phyloP scores from a whole-genome alignment of 2,797 vertebrate species.

The Acanthurus lineatus region DNA sequence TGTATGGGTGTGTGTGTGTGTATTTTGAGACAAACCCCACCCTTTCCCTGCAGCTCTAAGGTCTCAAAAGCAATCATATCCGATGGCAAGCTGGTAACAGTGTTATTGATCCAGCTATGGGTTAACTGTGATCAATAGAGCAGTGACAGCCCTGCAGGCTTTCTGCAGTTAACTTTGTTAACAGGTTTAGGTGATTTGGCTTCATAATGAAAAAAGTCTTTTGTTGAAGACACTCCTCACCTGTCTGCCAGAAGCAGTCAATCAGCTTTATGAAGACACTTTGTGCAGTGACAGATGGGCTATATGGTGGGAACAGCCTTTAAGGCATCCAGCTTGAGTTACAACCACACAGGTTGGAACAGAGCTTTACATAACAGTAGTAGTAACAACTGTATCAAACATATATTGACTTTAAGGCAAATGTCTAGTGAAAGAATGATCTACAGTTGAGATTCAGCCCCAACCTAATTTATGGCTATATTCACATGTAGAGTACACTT shows the following conservation, averaged over 20 bases:
- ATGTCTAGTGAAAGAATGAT: not conserved
- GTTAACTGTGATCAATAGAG: slow-evolving; percentile 54
- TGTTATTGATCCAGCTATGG: slow-evolving; percentile 56
- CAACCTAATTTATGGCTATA: not conserved
- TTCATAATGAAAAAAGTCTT: slow-evolving; percentile 34
- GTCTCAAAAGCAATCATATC: slow-evolving; percentile 65
- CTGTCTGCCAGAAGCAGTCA: slow-evolving; percentile 28
- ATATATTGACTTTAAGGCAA: not conserved
- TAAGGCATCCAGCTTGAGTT: slow-evolving; percentile 53
- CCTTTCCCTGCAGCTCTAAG: slow-evolving; percentile 42
- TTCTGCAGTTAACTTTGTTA: slow-evolving; percentile 39
- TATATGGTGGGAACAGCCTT: slow-evolving; percentile 45
- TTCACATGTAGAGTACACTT: not conserved
- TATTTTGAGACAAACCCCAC: not conserved
- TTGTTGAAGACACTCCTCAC: slow-evolving; percentile 41
- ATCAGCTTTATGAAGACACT: slow-evolving; percentile 19
- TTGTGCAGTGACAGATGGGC: slow-evolving; percentile 52
- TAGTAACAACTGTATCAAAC: slow-evolving; percentile 1
- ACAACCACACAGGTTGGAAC: slow-evolving; percentile 28
- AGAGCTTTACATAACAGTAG: not conserved
- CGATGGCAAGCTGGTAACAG: slow-evolving; percentile 43
- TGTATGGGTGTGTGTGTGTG: slow-evolving; percentile 1
- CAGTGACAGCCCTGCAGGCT: slow-evolving; percentile 39
- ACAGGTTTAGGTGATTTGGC: slow-evolving; percentile 27
- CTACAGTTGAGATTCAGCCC: not conserved